phyloP scores from a whole-genome alignment of 2,888 invertebrate genomes.

The Pollenia angustigena region DNA sequence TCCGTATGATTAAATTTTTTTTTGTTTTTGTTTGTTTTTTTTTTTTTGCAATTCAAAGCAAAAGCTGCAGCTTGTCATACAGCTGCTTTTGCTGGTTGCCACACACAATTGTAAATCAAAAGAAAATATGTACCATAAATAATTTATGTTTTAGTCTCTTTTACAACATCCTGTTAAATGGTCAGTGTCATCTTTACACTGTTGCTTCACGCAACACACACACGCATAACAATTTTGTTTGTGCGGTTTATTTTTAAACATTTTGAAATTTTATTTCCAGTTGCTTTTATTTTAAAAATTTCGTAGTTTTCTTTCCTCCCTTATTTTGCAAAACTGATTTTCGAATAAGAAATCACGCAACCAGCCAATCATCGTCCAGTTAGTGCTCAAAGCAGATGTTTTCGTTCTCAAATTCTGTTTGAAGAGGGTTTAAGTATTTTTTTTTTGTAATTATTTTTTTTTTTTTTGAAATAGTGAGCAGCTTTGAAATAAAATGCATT shows the following conservation, averaged over 20 bases:
- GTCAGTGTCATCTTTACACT: conserved; percentile 29
- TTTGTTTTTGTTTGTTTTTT: neutral
- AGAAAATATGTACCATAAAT: conserved; percentile 40
- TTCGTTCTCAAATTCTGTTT: conserved; percentile 31
- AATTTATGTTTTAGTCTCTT: conserved; percentile 24
- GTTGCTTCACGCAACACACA: neutral
- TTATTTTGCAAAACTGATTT: conserved; percentile 29
- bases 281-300: neutral
- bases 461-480: neutral
- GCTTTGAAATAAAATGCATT: neutral
- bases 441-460: neutral
- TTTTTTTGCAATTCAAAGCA: neutral
- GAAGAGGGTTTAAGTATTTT: conserved; percentile 2
- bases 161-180: conserved; percentile 53
- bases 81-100: conserved; percentile 30
- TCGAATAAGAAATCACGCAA: neutral
- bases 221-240: neutral
- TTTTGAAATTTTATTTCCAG: conserved; percentile 7
- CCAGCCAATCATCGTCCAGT: neutral
- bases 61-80: conserved; percentile 7
- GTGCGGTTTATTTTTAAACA: conserved; percentile 1
- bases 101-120: neutral
- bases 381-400: conserved; percentile 43
- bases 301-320: conserved; percentile 15
- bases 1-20: neutral